phyloP scores from a whole-genome alignment of 2,888 invertebrate genomes.

The Harpalus rubripes region DNA sequence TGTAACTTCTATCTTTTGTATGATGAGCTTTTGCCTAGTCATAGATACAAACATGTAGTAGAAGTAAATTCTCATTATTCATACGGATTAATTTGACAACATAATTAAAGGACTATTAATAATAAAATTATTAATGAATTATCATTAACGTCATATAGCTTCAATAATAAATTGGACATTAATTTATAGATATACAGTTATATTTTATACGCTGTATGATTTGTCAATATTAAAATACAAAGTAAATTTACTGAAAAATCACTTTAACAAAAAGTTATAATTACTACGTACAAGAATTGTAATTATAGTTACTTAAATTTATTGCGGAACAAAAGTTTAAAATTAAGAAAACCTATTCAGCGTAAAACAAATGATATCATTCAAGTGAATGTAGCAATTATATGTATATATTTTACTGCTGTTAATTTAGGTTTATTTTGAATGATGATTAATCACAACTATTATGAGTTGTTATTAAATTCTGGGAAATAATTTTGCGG shows the following conservation, averaged over 20 bases:
- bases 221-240: constrained; percentile 6
- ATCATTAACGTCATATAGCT: neutral
- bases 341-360: neutral
- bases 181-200: constrained; percentile 2
- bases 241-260: neutral
- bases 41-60: neutral
- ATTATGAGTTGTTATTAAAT: constrained; percentile 11
- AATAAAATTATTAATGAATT: constrained; percentile 5
- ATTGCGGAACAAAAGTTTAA: neutral
- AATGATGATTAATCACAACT: constrained; percentile 16
- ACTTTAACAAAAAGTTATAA: constrained; percentile 4
- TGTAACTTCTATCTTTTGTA: neutral
- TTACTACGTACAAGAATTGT: neutral
- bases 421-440: constrained; percentile 10
- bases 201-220: neutral
- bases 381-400: constrained; percentile 1
- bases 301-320: constrained; percentile 17
- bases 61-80: neutral
- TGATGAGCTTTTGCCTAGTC: neutral
- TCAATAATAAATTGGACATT: constrained; percentile 7
- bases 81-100: constrained; percentile 11
- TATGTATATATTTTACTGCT: constrained; percentile 15
- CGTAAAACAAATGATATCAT: constrained; percentile 10
- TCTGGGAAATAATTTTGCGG: neutral
- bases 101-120: constrained; percentile 7